Percentiles rank a stretch among this genome's conserved stretches.
Conservation (phyloP, 2,797 vertebrate species). For the Cirrhinus molitorella region DNA sequence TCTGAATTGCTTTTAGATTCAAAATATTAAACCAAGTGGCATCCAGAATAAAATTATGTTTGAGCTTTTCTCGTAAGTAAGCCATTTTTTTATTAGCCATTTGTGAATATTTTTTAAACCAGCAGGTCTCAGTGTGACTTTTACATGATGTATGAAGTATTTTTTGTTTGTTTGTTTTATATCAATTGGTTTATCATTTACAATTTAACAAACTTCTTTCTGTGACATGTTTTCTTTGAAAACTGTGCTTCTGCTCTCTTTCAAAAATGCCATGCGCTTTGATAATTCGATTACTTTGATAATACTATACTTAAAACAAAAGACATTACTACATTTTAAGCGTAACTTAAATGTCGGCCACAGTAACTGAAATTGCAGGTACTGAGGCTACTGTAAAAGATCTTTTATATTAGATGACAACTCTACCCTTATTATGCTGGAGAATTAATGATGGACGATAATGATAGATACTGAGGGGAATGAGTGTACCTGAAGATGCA, state of each 20-base stretch:
- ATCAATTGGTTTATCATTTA: not conserved
- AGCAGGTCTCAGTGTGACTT: not conserved
- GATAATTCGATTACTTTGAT: not conserved
- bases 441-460: not conserved
- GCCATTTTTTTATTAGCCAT: not conserved
- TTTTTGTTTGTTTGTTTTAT: not conserved
- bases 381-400: not conserved
- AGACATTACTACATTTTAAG: not conserved
- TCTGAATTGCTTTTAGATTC: not conserved
- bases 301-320: not conserved
- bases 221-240: no score
- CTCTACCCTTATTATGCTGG: not conserved
- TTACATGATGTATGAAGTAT: not conserved
- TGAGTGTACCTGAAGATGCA: conserved; percentile 10
- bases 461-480: conserved; percentile 6
- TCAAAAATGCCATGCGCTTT: not conserved
- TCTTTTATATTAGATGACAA: not conserved
- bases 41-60: not conserved
- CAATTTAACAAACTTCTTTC: not conserved
- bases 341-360: not conserved
- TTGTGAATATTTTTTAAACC: not conserved
- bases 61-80: conserved; percentile 1
- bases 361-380: no score
- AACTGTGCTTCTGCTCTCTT: not conserved
- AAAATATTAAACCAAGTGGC: conserved; percentile 1